Percentiles rank a stretch among this genome's conserved stretches.
Conservation (phyloP, 1,140 invertebrate genomes). For the Habropoda laboriosa region DNA sequence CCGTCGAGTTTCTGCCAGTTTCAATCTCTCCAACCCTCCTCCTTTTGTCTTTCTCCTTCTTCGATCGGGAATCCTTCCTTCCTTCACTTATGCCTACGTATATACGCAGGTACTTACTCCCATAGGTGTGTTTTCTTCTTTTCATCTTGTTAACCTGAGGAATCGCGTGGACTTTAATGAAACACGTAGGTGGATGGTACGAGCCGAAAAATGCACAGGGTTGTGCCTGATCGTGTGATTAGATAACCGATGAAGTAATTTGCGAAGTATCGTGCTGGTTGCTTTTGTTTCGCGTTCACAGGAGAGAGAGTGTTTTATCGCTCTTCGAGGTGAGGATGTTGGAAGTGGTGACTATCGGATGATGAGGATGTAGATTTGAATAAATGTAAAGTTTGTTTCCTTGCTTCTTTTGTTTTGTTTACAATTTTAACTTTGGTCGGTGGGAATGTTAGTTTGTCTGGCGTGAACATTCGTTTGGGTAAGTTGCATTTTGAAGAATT, state of each 20-base stretch:
- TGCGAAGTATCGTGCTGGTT: not conserved
- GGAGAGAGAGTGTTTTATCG: slow-evolving; percentile 2
- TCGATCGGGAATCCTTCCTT: not conserved
- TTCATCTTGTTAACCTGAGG: not conserved
- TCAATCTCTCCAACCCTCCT: not conserved
- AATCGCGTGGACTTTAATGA: slow-evolving; percentile 7
- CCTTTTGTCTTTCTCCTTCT: not conserved
- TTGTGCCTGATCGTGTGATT: slow-evolving; percentile 7
- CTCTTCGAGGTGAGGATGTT: not conserved
- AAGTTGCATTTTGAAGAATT: too few relatives aligned
- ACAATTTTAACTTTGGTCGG: too few relatives aligned
- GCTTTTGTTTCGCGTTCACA: not conserved
- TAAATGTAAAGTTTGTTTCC: too few relatives aligned
- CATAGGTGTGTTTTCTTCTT: not conserved
- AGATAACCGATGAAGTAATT: slow-evolving; percentile 15
- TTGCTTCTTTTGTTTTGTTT: too few relatives aligned
- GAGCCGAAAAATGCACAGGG: slow-evolving; percentile 1
- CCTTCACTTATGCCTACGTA: not conserved
- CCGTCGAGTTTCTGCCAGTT: not conserved
- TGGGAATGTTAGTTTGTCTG: too few relatives aligned
- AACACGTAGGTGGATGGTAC: not conserved
- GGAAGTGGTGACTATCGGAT: not conserved
- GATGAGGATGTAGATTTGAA: too few relatives aligned
- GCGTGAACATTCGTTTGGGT: too few relatives aligned
- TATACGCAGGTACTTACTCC: not conserved